Evolutionary conservation across 2,888 invertebrate genomes (phyloP), one percentile per base, ranked within the genome.

Genomic region (Octonoba sinensis): DNA sequence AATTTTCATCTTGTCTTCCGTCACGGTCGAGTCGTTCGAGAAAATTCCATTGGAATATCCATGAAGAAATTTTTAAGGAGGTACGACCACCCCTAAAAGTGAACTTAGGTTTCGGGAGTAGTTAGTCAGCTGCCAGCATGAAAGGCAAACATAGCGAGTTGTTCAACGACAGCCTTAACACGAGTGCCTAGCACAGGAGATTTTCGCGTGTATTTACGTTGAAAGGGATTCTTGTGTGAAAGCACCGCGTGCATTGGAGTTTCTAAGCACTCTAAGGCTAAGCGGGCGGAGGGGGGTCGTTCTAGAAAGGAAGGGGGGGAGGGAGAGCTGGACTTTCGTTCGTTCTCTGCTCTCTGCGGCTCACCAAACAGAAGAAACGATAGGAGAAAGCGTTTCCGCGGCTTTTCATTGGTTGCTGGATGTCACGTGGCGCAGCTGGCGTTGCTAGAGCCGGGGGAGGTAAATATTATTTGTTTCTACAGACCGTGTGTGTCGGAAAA

Each of bases 331-430:
- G 67, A 67, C 79, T 79, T 64, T 81, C 81, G 73, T 69, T 69
- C 73, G 56, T 64, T 74, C 78, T 66, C 22, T 24, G 49, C 20
- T 57, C 70, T 62, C 70, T 56, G 62, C 64, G 70, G 64, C 78
- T 70, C 79, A 65, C 79, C 72, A 66, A 72, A 73, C 79, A 72
- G 72, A 67, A 79, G 72, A 79, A 79, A 79, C 79, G 79, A 72
- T 72, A 67, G 79, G 72, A 72, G 79, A 72, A 64, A 66, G 78
- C 66, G 81, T 47, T 73, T 62, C 57, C 46, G 64, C 20, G 66
- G 24, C 36, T 66, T 51, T 60, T 64, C 67, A 73, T 81, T 73
- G 81, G 73, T 36, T 36, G 67, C 20, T 13, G n/a, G 54, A 36
- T n/a, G 69, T 74, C 81, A 81, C 49, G 69, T 81, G 81, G 74